phyloP scores from a whole-genome alignment of 2,888 invertebrate genomes.

The Nowickia ferox region DNA sequence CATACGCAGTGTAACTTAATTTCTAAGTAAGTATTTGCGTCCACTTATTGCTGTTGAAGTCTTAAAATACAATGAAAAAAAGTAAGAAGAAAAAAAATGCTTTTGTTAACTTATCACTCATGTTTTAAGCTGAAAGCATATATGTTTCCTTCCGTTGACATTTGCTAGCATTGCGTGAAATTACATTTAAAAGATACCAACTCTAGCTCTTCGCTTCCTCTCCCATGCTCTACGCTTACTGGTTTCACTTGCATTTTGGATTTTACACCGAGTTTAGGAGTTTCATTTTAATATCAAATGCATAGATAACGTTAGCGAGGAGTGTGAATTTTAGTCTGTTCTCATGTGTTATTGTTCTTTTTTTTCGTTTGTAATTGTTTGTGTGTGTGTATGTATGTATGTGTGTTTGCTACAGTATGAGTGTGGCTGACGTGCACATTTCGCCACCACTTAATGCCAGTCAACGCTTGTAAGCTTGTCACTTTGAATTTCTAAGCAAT shows the following conservation, averaged over 20 bases:
- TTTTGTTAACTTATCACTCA: conserved; percentile 70
- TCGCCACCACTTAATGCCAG: conserved; percentile 70
- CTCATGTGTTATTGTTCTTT: neutral
- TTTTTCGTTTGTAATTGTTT: conserved; percentile 5
- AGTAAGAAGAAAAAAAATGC: conserved; percentile 24
- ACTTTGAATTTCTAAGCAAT: conserved; percentile 72
- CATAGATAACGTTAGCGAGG: conserved; percentile 30
- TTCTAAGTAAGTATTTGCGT: conserved; percentile 21
- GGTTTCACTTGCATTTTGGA: conserved; percentile 27
- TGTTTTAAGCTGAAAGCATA: conserved; percentile 67
- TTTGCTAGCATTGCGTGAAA: conserved; percentile 71
- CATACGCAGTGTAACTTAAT: neutral
- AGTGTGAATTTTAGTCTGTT: conserved; percentile 39
- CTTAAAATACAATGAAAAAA: conserved; percentile 13
- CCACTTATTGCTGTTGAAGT: conserved; percentile 52
- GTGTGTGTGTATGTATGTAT: neutral
- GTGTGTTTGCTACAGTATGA: conserved; percentile 25
- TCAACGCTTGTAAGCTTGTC: conserved; percentile 72
- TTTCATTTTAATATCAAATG: conserved; percentile 44
- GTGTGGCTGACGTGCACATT: conserved; percentile 67
- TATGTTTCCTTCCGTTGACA: conserved; percentile 69
- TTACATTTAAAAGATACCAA: conserved; percentile 68
- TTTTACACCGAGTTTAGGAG: conserved; percentile 36
- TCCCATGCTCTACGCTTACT: neutral
- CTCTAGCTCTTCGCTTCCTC: conserved; percentile 4